phyloP scores from a whole-genome alignment of 2,113 vertebrate species.

The Nothocercus julius region DNA sequence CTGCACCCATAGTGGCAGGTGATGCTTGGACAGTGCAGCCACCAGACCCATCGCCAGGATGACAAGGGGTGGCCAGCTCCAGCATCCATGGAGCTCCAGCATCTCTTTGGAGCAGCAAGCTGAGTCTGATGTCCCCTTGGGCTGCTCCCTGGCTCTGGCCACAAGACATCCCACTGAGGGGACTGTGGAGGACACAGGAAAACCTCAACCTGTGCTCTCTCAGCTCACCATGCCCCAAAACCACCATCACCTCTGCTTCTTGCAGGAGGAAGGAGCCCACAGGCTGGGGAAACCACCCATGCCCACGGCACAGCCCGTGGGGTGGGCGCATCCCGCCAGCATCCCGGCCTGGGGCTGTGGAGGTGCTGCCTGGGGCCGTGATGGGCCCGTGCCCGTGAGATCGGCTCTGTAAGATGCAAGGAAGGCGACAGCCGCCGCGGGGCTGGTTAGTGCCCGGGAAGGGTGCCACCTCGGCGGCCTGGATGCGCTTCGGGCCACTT shows the following conservation, averaged over 20 bases:
- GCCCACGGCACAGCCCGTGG: background rate
- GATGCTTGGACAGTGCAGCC: background rate
- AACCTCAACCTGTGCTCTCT: background rate
- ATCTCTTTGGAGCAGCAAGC: background rate
- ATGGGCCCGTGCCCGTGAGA: background rate
- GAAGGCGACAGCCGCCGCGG: background rate
- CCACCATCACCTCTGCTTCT: accelerated
- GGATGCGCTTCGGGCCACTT: background rate
- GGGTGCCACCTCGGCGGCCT: background rate
- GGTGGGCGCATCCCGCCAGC: background rate
- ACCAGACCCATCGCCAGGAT: background rate
- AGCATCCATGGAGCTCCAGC: background rate
- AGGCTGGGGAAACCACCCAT: background rate
- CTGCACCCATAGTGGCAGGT: background rate
- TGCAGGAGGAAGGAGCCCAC: background rate
- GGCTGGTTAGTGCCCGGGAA: background rate
- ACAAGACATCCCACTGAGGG: background rate
- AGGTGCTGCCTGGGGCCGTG: background rate
- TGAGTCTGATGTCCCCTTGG: background rate
- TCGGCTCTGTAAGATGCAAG: accelerated
- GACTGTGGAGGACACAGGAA: background rate
- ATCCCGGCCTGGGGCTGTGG: accelerated
- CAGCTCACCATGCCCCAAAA: accelerated
- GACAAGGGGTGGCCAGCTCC: accelerated
- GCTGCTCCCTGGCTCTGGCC: background rate